phyloP scores from a whole-genome alignment of 37 sponge, comb jelly and placozoan species.

The Chondrosia reniformis region DNA sequence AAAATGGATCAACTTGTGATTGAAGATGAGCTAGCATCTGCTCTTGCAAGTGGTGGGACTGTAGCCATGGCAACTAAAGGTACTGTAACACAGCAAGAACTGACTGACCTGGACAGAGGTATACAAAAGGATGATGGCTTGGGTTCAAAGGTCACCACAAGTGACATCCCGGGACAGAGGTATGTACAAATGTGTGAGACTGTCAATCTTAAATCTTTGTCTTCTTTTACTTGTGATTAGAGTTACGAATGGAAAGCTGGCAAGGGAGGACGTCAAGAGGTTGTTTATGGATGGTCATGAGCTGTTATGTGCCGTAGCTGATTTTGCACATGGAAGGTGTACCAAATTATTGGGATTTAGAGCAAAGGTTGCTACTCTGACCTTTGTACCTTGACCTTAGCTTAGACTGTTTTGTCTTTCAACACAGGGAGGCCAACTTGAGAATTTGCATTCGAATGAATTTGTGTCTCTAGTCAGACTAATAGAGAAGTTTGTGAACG shows the following conservation, averaged over 20 bases:
- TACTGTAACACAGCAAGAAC: slow-evolving; percentile 20
- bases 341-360: slow-evolving; percentile 75
- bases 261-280: slow-evolving; percentile 18
- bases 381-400: neutral
- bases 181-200: too few species aligned
- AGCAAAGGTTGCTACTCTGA: slow-evolving; percentile 45
- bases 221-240: neutral
- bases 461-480: slow-evolving; percentile 61
- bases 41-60: slow-evolving; percentile 16
- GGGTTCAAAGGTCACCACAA: too few species aligned
- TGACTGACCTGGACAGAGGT: slow-evolving; percentile 11
- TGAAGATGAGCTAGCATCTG: slow-evolving; percentile 71
- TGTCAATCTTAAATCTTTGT: neutral
- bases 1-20: slow-evolving; percentile 52
- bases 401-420: neutral
- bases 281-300: slow-evolving; percentile 53
- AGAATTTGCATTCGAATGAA: slow-evolving; percentile 60
- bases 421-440: slow-evolving; percentile 73
- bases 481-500: slow-evolving; percentile 68
- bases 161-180: too few species aligned
- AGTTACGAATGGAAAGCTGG: slow-evolving; percentile 5
- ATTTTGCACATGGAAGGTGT: slow-evolving; percentile 79
- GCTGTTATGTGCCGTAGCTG: slow-evolving; percentile 62
- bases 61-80: neutral
- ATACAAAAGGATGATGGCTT: too few species aligned